phyloP scores from a whole-genome alignment of 1,140 invertebrate genomes.

The Dysdera silvatica region DNA sequence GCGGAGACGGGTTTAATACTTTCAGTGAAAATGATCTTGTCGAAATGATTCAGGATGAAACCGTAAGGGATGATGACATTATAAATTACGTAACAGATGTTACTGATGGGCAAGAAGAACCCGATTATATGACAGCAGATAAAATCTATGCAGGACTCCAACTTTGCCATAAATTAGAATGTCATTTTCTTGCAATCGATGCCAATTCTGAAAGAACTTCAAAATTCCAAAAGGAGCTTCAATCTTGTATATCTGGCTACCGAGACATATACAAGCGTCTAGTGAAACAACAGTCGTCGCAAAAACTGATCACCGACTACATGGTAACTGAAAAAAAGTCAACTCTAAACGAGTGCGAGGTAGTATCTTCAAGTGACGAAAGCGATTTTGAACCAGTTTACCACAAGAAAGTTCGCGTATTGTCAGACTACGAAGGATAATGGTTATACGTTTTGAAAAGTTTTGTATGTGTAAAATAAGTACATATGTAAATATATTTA shows the following conservation, averaged over 20 bases:
- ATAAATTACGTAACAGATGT: constrained; percentile 5
- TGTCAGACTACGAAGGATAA: neutral
- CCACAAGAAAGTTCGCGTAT: constrained; percentile 1
- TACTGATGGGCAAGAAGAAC: neutral
- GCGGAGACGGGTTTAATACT: neutral
- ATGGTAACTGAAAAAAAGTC: constrained; percentile 2
- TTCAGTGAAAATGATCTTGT: constrained; percentile 1
- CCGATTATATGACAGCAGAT: neutral
- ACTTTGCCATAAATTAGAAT: neutral
- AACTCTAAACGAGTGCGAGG: neutral
- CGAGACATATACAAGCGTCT: neutral
- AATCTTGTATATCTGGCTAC: constrained; percentile 6
- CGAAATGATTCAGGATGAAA: constrained; percentile 10
- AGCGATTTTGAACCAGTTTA: constrained; percentile 7
- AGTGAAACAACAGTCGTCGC: neutral
- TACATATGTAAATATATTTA: neutral
- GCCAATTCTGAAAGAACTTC: constrained; percentile 10
- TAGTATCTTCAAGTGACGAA: constrained; percentile 12
- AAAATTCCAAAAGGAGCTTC: constrained; percentile 12
- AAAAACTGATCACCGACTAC: constrained; percentile 6
- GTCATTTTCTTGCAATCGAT: constrained; percentile 8
- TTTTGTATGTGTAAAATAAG: constrained; percentile 1
- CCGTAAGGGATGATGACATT: neutral
- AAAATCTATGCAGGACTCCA: constrained; percentile 1
- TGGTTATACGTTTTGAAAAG: constrained; percentile 1